phyloP scores from a whole-genome alignment of 2,797 vertebrate species.

The Coregonus ussuriensis region DNA sequence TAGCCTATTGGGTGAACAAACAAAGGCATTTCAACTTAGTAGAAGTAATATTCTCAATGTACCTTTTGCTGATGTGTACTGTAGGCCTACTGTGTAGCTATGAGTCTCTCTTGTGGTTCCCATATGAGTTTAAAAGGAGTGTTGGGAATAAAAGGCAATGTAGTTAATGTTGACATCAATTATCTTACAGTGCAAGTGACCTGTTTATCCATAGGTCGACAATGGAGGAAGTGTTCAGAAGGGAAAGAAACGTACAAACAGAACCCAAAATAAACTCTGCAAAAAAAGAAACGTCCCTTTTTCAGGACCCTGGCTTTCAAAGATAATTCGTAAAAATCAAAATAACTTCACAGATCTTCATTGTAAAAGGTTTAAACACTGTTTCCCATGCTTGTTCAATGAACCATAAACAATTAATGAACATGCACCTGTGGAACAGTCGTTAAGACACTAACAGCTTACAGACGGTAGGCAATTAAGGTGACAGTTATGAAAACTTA shows the following conservation, averaged over 20 bases:
- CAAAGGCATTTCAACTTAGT: neutral
- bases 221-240: neutral
- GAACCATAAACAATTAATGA: no score
- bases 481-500: no score
- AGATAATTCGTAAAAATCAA: no score
- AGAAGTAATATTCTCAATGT: neutral
- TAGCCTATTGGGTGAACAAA: neutral
- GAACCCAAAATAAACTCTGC: neutral
- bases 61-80: neutral
- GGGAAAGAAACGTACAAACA: neutral
- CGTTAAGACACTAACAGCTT: no score
- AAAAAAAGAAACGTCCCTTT: no score
- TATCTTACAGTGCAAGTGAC: neutral
- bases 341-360: no score
- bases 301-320: no score
- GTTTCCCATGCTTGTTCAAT: no score
- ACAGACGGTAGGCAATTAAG: no score
- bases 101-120: neutral
- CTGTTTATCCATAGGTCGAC: neutral
- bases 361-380: no score
- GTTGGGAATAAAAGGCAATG: neutral
- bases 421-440: no score
- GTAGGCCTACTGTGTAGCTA: neutral
- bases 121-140: neutral
- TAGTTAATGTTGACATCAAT: neutral